Evolutionary conservation across 2,888 invertebrate species (phyloP), one percentile per base, ranked within the genome.

Genomic region (Nebria salina): DNA sequence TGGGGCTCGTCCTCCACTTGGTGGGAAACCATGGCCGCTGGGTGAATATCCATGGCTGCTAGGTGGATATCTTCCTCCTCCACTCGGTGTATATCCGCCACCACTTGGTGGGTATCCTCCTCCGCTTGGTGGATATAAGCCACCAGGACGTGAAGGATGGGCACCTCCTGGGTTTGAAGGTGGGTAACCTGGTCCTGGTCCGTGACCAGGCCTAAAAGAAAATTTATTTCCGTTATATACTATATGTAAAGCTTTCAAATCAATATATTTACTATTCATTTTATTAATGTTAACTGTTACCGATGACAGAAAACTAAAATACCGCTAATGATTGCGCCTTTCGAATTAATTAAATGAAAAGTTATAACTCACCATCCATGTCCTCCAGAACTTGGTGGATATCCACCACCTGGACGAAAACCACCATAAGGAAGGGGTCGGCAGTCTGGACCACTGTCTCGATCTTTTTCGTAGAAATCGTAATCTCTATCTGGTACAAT

Each of bases 381-480:
- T 25, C 70, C 70, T n/a, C 73, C 73, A 5, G 42, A 3, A 20
- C 68, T 43, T 42, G 42, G 41, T 13, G 73, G n/a, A 43, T 73
- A 34, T 13, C 11, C 9, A 15, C 68, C 68, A 68, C 68, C 41
- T 4, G 42, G 41, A 8, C 42, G 73, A 11, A 43, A 43, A 41
- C 65, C 75, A 9, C 68, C 43, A 34, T 72, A 20, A 54, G 13
- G 66, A 5, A 73, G 73, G 9, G 87, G 86, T 1, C 89, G 85
- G 86, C 93, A 93, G 85, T 93, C 91, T 0, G 92, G 91, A 80
- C 92, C 93, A 82, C 94, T 94, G 86, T 94, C 94, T 34, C 94
- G 90, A 89, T 95, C 95, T 54, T 93, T 90, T 85, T 95, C 95
- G 86, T 94, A 96, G 86, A 94, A 95, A 86, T 96, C 96, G 85